These are phyloP conservation scores for Oreochromis grahami DNA, from an alignment of 2,797 vertebrate genomes.

Conservation along the genomic window DNA sequence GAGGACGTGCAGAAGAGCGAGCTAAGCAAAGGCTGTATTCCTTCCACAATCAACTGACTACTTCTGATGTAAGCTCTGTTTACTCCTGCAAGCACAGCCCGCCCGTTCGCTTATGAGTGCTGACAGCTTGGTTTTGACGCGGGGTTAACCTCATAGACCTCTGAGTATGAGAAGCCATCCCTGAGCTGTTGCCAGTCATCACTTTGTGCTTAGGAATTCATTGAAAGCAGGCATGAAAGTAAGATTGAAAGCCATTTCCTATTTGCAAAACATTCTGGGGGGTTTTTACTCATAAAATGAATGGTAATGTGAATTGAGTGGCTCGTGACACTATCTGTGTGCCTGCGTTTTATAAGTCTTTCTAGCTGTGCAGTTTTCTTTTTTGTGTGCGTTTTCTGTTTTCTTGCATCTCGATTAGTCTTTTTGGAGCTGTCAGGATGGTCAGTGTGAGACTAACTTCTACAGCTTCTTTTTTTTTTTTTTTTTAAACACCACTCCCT, in stretches of 20 bases:
- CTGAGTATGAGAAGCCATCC: slow-evolving; percentile 17
- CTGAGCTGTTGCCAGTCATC: slow-evolving; percentile 33
- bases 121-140: slow-evolving; percentile 41
- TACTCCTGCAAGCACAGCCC: not conserved
- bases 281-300: slow-evolving; percentile 6
- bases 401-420: not conserved
- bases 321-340: not conserved
- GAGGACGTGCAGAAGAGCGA: not conserved
- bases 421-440: not conserved
- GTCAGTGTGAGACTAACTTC: slow-evolving; percentile 18
- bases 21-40: not conserved
- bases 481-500: slow-evolving; percentile 17
- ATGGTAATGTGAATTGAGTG: not conserved
- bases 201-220: slow-evolving; percentile 32
- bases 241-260: slow-evolving; percentile 16
- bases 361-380: not conserved
- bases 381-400: not conserved
- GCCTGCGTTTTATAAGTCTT: not conserved
- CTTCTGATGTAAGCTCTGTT: slow-evolving; percentile 27
- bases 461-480: not conserved
- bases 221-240: slow-evolving; percentile 20
- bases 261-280: not conserved
- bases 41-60: not conserved
- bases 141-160: slow-evolving; percentile 39
- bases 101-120: slow-evolving; percentile 16